These are phyloP conservation scores for Poliocrania exsul DNA, from an alignment of 2,797 vertebrate species.

Conservation along the genomic window DNA sequence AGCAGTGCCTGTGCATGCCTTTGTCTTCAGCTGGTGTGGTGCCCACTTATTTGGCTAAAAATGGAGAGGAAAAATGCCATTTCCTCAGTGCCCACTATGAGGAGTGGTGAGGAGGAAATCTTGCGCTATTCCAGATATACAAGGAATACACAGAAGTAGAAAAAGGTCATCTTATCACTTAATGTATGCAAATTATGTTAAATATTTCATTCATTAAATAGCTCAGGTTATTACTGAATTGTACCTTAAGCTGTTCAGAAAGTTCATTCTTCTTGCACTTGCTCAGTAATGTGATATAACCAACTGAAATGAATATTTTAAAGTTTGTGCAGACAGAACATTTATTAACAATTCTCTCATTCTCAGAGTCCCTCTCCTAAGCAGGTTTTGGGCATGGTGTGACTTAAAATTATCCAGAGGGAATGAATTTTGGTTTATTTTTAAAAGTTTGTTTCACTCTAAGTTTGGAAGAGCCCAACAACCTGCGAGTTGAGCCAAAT, in stretches of 20 bases:
- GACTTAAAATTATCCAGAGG: background rate
- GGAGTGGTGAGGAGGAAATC: background rate
- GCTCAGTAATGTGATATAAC: conserved; percentile 50
- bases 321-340: conserved; percentile 47
- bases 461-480: background rate
- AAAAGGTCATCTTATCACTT: background rate
- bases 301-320: conserved; percentile 64
- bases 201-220: conserved; percentile 74
- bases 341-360: conserved; percentile 47
- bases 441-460: background rate
- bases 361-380: background rate
- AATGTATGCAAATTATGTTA: conserved; percentile 52
- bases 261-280: conserved; percentile 65
- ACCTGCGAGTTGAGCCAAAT: background rate
- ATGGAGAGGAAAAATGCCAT: background rate
- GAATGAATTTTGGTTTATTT: background rate
- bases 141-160: background rate
- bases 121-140: background rate
- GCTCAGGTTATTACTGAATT: conserved; percentile 53
- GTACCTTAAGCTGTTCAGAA: conserved; percentile 63
- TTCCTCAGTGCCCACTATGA: background rate
- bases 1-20: background rate
- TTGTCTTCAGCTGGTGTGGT: background rate
- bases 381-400: background rate
- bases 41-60: background rate